phyloP scores from a whole-genome alignment of 1,140 invertebrate species.

The Trichomalopsis sarcophagae region DNA sequence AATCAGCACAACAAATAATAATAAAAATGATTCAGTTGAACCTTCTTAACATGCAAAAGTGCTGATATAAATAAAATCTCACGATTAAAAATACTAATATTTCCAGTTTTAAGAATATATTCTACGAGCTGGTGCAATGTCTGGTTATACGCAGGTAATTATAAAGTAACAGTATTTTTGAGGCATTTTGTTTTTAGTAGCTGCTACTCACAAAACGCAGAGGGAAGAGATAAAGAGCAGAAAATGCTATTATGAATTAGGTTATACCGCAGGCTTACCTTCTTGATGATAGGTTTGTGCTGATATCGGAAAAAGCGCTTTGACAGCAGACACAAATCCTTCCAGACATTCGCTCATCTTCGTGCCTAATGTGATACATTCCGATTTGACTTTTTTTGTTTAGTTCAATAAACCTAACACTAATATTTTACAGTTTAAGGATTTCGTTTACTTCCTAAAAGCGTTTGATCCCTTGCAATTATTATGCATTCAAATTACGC shows the following conservation, averaged over 20 bases:
- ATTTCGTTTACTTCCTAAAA: constrained; percentile 46
- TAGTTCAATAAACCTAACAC: constrained; percentile 61
- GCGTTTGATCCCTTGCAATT: constrained; percentile 44
- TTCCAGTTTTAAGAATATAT: constrained; percentile 1
- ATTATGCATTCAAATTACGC: constrained; percentile 38
- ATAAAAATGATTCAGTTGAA: constrained; percentile 15
- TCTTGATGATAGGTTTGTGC: constrained; percentile 73
- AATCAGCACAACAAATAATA: not conserved
- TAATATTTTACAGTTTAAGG: constrained; percentile 52
- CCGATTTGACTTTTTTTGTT: constrained; percentile 70
- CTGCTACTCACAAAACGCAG: constrained; percentile 47
- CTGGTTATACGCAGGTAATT: constrained; percentile 42
- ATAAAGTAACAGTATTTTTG: constrained; percentile 55
- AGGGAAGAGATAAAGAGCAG: constrained; percentile 57
- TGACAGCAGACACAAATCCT: constrained; percentile 74
- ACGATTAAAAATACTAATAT: constrained; percentile 21
- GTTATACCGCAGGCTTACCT: constrained; percentile 71
- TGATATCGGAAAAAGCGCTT: constrained; percentile 74
- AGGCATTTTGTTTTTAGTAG: constrained; percentile 34
- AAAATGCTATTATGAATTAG: constrained; percentile 59
- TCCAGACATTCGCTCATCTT: constrained; percentile 75
- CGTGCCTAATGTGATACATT: constrained; percentile 73
- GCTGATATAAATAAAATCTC: constrained; percentile 12
- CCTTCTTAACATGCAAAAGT: constrained; percentile 24
- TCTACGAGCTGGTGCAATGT: constrained; percentile 40